Evolutionary conservation across 2,888 invertebrate species (phyloP).

Genomic region (Thecocarcelia acutangulata): DNA sequence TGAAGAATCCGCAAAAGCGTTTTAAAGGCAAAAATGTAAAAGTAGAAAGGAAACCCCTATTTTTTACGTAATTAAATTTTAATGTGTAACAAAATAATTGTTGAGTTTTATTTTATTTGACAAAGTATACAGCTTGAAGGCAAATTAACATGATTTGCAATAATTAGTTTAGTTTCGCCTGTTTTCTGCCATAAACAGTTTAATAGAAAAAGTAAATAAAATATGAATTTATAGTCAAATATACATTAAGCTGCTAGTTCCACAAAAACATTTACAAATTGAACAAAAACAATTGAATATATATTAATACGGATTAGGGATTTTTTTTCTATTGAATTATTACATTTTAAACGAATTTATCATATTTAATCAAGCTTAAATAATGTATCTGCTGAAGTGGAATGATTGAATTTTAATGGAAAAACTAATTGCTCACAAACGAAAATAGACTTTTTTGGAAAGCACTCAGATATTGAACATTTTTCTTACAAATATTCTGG

Average conservation of each 20-base stretch:
- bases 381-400: too few relatives aligned
- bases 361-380: too few relatives aligned
- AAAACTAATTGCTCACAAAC: too few relatives aligned
- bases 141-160: slow-evolving; percentile 3
- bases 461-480: too few relatives aligned
- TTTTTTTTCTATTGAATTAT: background rate
- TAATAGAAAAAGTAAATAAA: background rate
- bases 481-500: too few relatives aligned
- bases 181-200: background rate
- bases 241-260: background rate
- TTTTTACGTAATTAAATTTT: background rate
- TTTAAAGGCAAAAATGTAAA: too few relatives aligned
- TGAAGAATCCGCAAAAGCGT: too few relatives aligned
- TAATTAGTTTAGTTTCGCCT: background rate
- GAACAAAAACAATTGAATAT: slow-evolving; percentile 1
- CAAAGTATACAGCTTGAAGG: background rate
- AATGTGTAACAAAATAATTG: background rate
- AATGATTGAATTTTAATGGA: too few relatives aligned
- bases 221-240: background rate
- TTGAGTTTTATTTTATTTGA: background rate
- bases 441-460: too few relatives aligned
- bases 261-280: background rate
- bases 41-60: too few relatives aligned
- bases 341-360: background rate
- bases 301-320: background rate